Conservation (phyloP, 2,888 invertebrate species). For the Acrocyrtus sp. region DNA sequence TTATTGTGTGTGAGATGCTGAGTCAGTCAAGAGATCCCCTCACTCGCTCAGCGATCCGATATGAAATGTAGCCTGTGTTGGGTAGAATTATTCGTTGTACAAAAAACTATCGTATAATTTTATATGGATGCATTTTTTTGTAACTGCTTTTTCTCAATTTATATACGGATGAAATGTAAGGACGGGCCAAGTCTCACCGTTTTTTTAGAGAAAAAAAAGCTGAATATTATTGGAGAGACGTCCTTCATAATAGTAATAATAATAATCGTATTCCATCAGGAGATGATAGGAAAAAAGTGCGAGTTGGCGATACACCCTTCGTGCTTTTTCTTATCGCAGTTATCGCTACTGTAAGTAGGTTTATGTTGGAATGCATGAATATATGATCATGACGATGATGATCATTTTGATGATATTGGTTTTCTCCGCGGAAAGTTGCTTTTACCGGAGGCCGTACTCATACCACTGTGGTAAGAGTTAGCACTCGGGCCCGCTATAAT, state of each 20-base stretch:
- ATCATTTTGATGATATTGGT: slow-evolving; percentile 21
- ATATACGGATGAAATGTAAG: too few relatives aligned
- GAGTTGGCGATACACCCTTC: slow-evolving; percentile 31
- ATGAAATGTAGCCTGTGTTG: slow-evolving; percentile 4
- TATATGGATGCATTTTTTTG: too few relatives aligned
- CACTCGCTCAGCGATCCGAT: slow-evolving; percentile 15
- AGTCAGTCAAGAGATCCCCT: slow-evolving; percentile 57
- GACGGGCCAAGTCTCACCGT: too few relatives aligned
- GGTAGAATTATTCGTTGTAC: slow-evolving; percentile 9
- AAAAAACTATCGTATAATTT: too few relatives aligned
- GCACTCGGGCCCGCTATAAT: slow-evolving; percentile 4
- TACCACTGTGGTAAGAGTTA: background rate
- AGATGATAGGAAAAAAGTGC: slow-evolving; percentile 32
- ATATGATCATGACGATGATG: too few relatives aligned
- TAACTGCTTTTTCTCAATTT: too few relatives aligned
- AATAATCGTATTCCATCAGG: slow-evolving; percentile 40
- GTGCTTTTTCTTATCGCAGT: slow-evolving; percentile 6
- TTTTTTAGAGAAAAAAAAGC: too few relatives aligned
- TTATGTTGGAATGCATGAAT: too few relatives aligned
- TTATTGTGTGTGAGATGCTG: slow-evolving; percentile 63
- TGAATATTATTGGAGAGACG: slow-evolving; percentile 9
- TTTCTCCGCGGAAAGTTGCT: slow-evolving; percentile 13
- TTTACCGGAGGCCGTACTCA: slow-evolving; percentile 20
- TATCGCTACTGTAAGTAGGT: slow-evolving; percentile 14
- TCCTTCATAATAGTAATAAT: slow-evolving; percentile 39